phyloP scores from a whole-genome alignment of 2,888 invertebrate species.

The Hermaeophaga mercurialis region DNA sequence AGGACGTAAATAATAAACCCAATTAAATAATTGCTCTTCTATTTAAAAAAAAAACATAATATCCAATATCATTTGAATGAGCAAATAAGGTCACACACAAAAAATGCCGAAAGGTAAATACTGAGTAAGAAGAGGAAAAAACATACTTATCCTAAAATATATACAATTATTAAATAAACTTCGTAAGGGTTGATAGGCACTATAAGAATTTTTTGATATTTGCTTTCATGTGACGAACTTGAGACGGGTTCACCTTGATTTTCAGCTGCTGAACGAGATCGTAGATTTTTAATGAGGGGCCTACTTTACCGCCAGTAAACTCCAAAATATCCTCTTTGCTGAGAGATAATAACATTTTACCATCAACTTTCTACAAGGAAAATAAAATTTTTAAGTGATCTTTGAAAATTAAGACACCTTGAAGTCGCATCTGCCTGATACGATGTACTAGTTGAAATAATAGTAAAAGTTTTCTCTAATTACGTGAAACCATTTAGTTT shows the following conservation, averaged over 20 bases:
- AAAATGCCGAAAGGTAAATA: slow-evolving; percentile 31
- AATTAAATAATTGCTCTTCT: slow-evolving; percentile 17
- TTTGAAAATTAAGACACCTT: no score
- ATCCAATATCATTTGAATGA: slow-evolving; percentile 13
- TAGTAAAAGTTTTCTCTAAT: no score
- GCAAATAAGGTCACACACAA: slow-evolving; percentile 35
- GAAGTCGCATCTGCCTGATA: no score
- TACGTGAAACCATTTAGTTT: no score
- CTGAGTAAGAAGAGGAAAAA: slow-evolving; percentile 30
- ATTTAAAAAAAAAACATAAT: slow-evolving; percentile 14
- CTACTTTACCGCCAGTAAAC: slow-evolving; percentile 90
- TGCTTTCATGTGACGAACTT: slow-evolving; percentile 67
- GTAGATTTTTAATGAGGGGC: slow-evolving; percentile 90
- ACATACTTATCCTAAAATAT: slow-evolving; percentile 24
- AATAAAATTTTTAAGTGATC: no score
- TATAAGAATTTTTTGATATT: slow-evolving; percentile 71
- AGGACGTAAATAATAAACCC: no score
- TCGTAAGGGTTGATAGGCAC: slow-evolving; percentile 52
- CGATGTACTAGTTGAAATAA: no score
- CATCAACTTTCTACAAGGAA: slow-evolving; percentile 73
- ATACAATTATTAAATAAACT: slow-evolving; percentile 4
- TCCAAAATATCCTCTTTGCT: slow-evolving; percentile 90
- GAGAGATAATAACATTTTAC: slow-evolving; percentile 77
- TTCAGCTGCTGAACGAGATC: slow-evolving; percentile 92
- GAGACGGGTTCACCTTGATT: slow-evolving; percentile 79